A percentile compares a stretch with the other conserved stretches of the same genome.
Evolutionary conservation across 1,140 invertebrate species (phyloP).

Genomic region (Atta texana): DNA sequence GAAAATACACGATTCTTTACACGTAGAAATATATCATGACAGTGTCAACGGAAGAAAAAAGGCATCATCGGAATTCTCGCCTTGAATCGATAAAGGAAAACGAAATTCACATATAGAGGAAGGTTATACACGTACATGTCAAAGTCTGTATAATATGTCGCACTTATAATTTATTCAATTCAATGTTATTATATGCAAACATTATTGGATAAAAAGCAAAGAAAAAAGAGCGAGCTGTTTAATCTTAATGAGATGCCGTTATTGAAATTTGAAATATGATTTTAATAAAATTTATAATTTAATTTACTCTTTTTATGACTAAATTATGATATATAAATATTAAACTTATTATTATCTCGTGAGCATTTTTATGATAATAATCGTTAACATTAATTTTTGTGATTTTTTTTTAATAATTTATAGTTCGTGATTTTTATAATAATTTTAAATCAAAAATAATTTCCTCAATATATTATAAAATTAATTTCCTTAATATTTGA

Average conservation of each 20-base stretch:
- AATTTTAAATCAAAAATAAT: not conserved
- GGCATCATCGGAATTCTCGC: not conserved
- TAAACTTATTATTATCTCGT: not conserved
- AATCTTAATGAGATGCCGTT: not conserved
- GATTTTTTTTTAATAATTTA: not conserved
- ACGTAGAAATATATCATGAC: not conserved
- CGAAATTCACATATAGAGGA: not conserved
- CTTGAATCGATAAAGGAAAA: constrained; percentile 18
- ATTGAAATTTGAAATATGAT: not conserved
- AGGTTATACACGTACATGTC: not conserved
- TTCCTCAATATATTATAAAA: not conserved
- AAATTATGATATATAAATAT: not conserved
- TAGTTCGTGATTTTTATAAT: no score
- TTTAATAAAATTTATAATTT: not conserved
- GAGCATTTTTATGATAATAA: not conserved
- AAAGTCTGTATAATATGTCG: not conserved
- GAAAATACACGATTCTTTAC: not conserved
- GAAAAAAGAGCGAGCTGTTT: not conserved
- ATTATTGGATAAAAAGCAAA: not conserved
- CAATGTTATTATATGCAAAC: not conserved
- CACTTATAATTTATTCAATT: not conserved
- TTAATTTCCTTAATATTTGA: not conserved
- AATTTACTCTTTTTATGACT: not conserved
- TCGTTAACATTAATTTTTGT: not conserved
- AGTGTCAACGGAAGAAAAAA: not conserved